Evolutionary conservation across 2,113 vertebrate genomes (phyloP).

Genomic region (Platysteira castanea): DNA sequence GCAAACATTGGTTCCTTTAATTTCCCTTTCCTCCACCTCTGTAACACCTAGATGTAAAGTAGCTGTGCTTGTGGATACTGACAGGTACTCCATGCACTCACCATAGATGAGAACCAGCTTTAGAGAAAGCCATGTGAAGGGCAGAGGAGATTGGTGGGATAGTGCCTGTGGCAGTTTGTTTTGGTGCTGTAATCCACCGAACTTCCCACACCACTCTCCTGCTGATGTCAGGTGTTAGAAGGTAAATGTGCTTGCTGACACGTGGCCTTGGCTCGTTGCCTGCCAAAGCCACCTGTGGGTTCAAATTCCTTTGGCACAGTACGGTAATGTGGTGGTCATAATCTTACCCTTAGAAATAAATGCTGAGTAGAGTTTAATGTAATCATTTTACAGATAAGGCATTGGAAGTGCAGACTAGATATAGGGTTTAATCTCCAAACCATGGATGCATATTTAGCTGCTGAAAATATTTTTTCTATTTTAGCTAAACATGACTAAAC

Average conservation of each 20-base stretch:
- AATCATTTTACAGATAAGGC: neutral
- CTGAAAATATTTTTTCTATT: neutral
- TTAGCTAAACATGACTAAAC: neutral
- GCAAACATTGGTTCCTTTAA: neutral
- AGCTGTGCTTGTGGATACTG: neutral
- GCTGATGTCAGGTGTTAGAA: neutral
- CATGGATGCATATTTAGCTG: neutral
- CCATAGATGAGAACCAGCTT: neutral
- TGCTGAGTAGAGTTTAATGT: neutral
- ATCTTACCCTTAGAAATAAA: neutral
- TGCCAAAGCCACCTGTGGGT: neutral
- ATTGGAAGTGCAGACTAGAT: neutral
- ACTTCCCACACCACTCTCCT: neutral
- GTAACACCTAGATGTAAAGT: neutral
- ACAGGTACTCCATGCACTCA: neutral
- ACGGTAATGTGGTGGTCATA: fast-evolving
- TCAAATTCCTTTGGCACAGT: slow-evolving; percentile 2
- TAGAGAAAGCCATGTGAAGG: neutral
- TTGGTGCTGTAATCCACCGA: neutral
- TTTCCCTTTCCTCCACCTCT: neutral
- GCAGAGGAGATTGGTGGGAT: neutral
- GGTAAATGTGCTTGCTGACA: neutral
- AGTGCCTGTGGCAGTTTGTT: neutral
- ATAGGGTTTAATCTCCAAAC: neutral
- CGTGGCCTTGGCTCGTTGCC: neutral